Evolutionary conservation across 2,113 vertebrate genomes (phyloP), one percentile per base, ranked within the genome.

Genomic region (Cyprinodon brontotheroides): DNA sequence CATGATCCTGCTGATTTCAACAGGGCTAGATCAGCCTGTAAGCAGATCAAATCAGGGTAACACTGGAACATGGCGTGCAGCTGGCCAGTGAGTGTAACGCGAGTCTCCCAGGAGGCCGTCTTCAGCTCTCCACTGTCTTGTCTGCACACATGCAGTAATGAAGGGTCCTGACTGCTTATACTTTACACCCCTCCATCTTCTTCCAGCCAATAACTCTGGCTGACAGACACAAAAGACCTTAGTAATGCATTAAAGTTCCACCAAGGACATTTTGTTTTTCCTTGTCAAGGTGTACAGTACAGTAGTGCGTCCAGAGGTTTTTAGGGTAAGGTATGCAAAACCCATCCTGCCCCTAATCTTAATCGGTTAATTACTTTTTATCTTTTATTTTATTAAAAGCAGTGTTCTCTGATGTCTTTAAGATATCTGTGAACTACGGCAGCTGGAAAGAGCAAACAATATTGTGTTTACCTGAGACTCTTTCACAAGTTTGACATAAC

Each of bases 81-180:
- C 15, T 61, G 70, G 43, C 75, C 59, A 70, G 66, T 40, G 50
- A 29, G 72, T 12, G 86, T 83, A 89, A 89, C 61, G 60, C 36
- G 84, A 90, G 47, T 75, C 77, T 85, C 86, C 82, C 87, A 17
- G 47, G 71, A 80, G 91, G 64, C 85, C 4, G 9, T 78, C 66
- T 75, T 78, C 74, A 79, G 64, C 66, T 82, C 81, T 81, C 75
- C 67, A 74, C 81, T 84, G 80, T 81, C 83, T 74, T 66, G 10
- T 68, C 39, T 20, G 3, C 69, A 65, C 53, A 62, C 74, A 45
- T 65, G 74, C 64, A 71, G 38, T 22, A 20, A 65, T 41, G 22
- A 40, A 41, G 4, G 40, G 59, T 62, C 17, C 47, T 14, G 45
- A 41, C 65, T 65, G 62, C 69, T 72, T 86, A 78, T 61, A 91